phyloP scores from a whole-genome alignment of 2,113 vertebrate genomes.

The Cercopithecus mona region DNA sequence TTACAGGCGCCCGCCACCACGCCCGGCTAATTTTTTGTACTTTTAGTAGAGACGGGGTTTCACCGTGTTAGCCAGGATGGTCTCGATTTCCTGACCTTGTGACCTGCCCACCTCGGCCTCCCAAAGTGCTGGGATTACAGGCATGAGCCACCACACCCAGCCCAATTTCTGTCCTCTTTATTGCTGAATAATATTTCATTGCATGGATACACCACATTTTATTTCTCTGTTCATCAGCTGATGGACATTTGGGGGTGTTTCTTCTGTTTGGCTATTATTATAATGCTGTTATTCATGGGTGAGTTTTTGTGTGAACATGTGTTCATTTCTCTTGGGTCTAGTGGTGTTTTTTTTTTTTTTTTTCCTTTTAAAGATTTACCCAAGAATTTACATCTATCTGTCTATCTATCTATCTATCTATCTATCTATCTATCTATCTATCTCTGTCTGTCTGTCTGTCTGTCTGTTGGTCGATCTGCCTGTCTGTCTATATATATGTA shows the following conservation, averaged over 20 bases:
- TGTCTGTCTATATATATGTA: not conserved
- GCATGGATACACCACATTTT: not conserved
- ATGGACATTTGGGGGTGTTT: not conserved
- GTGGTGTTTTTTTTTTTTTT: not conserved
- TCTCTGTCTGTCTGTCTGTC: no score
- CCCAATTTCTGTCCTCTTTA: not conserved
- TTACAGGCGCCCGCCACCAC: no score
- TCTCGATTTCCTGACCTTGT: no score
- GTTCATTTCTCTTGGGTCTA: slow-evolving; percentile 17
- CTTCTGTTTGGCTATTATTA: not conserved
- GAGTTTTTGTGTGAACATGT: not conserved
- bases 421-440: no score
- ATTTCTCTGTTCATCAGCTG: not conserved
- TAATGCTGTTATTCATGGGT: not conserved
- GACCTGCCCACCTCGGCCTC: no score
- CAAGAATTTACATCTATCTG: not conserved
- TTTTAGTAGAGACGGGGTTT: no score
- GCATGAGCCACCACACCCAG: no score
- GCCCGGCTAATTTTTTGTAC: no score
- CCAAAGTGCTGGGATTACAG: no score
- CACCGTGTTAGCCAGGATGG: no score
- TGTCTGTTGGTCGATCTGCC: accelerated
- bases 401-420: no score
- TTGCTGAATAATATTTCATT: not conserved
- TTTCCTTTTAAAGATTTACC: not conserved